Evolutionary conservation across 2,113 vertebrate species (phyloP).

Genomic region (Neogale vison): DNA sequence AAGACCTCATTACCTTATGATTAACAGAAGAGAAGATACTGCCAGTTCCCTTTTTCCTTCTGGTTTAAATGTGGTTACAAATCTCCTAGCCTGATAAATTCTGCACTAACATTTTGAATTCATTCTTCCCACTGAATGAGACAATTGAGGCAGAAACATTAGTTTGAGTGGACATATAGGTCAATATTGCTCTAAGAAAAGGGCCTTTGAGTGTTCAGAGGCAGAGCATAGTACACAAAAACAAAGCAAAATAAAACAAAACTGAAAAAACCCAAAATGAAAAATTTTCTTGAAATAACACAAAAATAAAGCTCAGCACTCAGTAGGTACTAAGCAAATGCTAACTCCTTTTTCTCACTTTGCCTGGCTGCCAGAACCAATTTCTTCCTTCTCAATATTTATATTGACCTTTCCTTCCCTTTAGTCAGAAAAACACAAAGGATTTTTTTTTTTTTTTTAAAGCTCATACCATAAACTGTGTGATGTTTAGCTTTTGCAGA

Average conservation of each 20-base stretch:
- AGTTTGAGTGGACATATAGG: neutral
- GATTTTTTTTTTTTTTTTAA: neutral
- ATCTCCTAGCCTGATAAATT: slow-evolving; percentile 14
- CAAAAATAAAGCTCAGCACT: neutral
- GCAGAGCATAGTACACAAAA: neutral
- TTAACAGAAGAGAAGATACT: neutral
- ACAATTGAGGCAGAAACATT: neutral
- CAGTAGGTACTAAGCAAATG: slow-evolving; percentile 48
- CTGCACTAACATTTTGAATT: neutral
- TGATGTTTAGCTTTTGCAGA: slow-evolving; percentile 67
- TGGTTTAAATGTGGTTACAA: slow-evolving; percentile 7
- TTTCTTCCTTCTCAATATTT: slow-evolving; percentile 43
- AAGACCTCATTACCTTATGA: neutral
- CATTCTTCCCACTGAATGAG: neutral
- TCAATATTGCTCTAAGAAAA: neutral
- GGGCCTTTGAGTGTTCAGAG: neutral
- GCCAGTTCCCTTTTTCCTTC: neutral
- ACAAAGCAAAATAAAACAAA: neutral
- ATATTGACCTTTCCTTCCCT: slow-evolving; percentile 53
- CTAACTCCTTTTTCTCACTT: slow-evolving; percentile 12
- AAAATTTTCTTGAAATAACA: slow-evolving; percentile 20
- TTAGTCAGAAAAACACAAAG: slow-evolving; percentile 43
- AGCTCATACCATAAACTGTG: neutral
- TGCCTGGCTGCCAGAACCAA: slow-evolving; percentile 15
- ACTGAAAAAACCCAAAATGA: neutral